Percentiles rank a stretch among this genome's conserved stretches.
phyloP scores from a whole-genome alignment of 2,113 vertebrate species.

The Lophius piscatorius region DNA sequence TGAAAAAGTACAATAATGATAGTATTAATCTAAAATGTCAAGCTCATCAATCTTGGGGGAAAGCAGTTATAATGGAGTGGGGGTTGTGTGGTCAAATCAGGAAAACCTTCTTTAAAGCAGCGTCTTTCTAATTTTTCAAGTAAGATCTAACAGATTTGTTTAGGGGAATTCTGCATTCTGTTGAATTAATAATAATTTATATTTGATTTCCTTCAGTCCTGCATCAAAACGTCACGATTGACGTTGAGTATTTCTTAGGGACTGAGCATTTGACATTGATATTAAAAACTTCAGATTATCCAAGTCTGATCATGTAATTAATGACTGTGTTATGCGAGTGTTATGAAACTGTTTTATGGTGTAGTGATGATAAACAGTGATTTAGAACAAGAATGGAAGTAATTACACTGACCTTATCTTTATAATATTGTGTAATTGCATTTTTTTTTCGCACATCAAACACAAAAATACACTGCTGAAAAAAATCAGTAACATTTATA shows the following conservation, averaged over 20 bases:
- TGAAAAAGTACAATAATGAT: constrained; percentile 41
- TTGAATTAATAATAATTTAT: too few species aligned
- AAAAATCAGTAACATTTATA: constrained; percentile 26
- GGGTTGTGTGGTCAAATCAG: constrained; percentile 6
- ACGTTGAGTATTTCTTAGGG: background rate
- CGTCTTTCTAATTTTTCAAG: background rate
- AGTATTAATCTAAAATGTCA: constrained; percentile 57
- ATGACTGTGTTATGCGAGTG: too few species aligned
- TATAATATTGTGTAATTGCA: constrained; percentile 56
- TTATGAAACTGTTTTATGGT: constrained; percentile 21
- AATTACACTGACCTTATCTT: constrained; percentile 54
- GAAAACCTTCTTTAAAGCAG: background rate
- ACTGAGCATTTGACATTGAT: constrained; percentile 16
- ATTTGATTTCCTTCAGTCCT: too few species aligned
- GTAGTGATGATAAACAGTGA: constrained; percentile 44
- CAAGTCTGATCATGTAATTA: too few species aligned
- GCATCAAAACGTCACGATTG: too few species aligned
- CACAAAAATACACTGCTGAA: constrained; percentile 28
- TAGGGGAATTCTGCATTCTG: too few species aligned
- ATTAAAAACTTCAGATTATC: constrained; percentile 28
- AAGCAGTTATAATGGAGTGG: constrained; percentile 45
- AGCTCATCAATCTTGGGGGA: constrained; percentile 29
- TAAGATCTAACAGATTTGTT: too few species aligned
- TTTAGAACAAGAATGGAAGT: constrained; percentile 36
- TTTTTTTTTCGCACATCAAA: constrained; percentile 60